A percentile compares a stretch with the other conserved stretches of the same genome.
Evolutionary conservation across 1,140 invertebrate genomes (phyloP).

Genomic region (Cyclargus thomasi): DNA sequence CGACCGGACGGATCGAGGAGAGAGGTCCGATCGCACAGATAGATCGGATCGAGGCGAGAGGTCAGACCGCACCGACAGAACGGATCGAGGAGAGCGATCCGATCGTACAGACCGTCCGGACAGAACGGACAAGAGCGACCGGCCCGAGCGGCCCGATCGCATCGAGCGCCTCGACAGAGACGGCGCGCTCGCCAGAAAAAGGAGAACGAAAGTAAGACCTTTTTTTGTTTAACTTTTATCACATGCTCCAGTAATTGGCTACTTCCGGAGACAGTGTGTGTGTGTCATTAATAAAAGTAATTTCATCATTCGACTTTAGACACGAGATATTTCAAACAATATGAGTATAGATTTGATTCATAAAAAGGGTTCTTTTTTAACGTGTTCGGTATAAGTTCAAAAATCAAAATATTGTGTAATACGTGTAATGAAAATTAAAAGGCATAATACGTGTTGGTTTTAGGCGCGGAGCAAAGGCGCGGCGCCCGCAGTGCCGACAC

Average conservation of each 20-base stretch:
- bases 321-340: no score
- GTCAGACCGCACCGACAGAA: slow-evolving; percentile 39
- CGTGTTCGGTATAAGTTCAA: no score
- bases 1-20: slow-evolving; percentile 52
- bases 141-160: slow-evolving; percentile 41
- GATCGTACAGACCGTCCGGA: slow-evolving; percentile 53
- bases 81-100: slow-evolving; percentile 46
- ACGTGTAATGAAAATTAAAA: no score
- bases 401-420: no score
- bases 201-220: slow-evolving; percentile 72
- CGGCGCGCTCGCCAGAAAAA: slow-evolving; percentile 52
- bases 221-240: no score
- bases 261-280: no score
- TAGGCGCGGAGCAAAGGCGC: slow-evolving; percentile 62
- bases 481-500: slow-evolving; percentile 53
- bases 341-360: no score
- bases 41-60: slow-evolving; percentile 37
- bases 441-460: no score
- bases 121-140: background rate
- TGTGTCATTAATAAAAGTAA: no score
- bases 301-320: no score
- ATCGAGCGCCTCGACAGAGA: slow-evolving; percentile 39
- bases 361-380: no score
- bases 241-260: no score
- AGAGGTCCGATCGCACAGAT: slow-evolving; percentile 49